Conservation (phyloP, 2,797 vertebrate species). For the Sarcoramphus papa region DNA sequence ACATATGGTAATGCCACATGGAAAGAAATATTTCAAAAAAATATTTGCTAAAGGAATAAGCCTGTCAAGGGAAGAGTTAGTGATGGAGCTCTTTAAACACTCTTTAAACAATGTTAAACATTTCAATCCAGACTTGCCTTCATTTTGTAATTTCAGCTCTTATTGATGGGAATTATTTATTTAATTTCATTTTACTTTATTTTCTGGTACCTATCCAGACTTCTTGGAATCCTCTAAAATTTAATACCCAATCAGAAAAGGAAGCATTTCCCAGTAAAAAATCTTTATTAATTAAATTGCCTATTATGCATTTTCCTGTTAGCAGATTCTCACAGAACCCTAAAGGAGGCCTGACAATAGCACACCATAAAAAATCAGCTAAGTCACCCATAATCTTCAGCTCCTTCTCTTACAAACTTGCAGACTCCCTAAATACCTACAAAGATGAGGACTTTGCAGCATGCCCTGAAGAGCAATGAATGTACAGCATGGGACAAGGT, state of each 20-base stretch:
- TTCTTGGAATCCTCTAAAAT: conserved; percentile 9
- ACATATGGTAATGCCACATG: conserved; percentile 8
- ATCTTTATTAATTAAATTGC: neutral
- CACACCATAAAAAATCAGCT: neutral
- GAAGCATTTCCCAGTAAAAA: neutral
- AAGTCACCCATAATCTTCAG: neutral
- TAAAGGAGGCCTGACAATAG: neutral
- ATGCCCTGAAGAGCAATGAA: neutral
- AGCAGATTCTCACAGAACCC: neutral
- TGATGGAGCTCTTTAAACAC: neutral
- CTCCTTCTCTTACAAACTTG: neutral
- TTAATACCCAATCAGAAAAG: neutral
- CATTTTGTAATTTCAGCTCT: neutral
- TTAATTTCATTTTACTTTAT: neutral
- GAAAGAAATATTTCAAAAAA: neutral
- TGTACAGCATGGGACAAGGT: neutral
- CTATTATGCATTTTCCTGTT: neutral
- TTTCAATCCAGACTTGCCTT: neutral
- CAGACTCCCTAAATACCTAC: neutral
- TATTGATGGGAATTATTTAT: neutral
- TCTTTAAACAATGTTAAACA: neutral
- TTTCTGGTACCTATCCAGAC: neutral
- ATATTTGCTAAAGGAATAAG: conserved; percentile 11
- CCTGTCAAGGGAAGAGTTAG: neutral
- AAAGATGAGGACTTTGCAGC: neutral